A percentile compares a stretch with the other conserved stretches of the same genome.
Conservation (phyloP, 1,140 invertebrate genomes). For the Arctopsyche grandis region DNA sequence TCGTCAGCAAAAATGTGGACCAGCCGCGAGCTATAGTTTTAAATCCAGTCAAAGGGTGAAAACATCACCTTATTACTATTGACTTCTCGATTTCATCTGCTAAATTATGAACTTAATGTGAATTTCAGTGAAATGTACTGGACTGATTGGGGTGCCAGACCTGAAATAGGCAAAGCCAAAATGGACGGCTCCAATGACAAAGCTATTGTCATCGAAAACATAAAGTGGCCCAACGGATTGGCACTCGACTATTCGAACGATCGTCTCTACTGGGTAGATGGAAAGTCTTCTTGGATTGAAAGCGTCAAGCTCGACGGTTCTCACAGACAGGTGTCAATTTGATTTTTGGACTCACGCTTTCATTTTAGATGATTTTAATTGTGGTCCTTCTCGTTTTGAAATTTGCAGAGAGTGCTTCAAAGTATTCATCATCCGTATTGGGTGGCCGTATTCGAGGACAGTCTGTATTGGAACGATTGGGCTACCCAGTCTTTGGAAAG, state of each 20-base stretch:
- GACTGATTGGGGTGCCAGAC: slow-evolving; percentile 82
- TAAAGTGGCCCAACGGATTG: slow-evolving; percentile 88
- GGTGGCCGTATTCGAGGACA: slow-evolving; percentile 87
- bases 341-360: background rate
- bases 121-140: slow-evolving; percentile 79
- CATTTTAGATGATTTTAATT: slow-evolving; percentile 28
- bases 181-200: slow-evolving; percentile 82
- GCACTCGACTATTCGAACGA: slow-evolving; percentile 86
- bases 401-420: slow-evolving; percentile 39
- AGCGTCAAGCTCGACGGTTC: slow-evolving; percentile 80
- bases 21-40: slow-evolving; percentile 74
- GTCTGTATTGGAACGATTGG: slow-evolving; percentile 89
- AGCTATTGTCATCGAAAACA: slow-evolving; percentile 73
- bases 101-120: slow-evolving; percentile 41
- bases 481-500: slow-evolving; percentile 71
- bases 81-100: slow-evolving; percentile 5
- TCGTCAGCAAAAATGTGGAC: slow-evolving; percentile 68
- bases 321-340: slow-evolving; percentile 68
- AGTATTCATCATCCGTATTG: slow-evolving; percentile 79
- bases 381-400: background rate
- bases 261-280: slow-evolving; percentile 83
- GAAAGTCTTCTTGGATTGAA: slow-evolving; percentile 77
- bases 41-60: slow-evolving; percentile 70
- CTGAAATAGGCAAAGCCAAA: slow-evolving; percentile 79
- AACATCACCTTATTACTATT: no score